A percentile compares a stretch with the other conserved stretches of the same genome.
Conservation (phyloP, 2,113 vertebrate species). For the Phylloscopus trochiloides region DNA sequence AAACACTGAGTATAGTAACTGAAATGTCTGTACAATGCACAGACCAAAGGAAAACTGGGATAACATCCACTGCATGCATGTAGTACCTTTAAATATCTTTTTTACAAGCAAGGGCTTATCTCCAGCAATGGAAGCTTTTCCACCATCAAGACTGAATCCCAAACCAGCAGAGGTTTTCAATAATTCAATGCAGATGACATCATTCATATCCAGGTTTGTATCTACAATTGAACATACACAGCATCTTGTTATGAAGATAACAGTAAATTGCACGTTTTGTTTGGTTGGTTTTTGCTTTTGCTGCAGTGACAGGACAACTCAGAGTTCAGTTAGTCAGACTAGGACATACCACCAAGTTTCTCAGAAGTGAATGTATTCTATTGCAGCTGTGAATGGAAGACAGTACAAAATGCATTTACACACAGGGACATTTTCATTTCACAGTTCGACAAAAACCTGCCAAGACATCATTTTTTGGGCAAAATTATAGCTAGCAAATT, state of each 20-base stretch:
- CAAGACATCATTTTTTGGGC: not conserved
- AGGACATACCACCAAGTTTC: not conserved
- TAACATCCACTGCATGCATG: not conserved
- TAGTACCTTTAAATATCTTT: constrained; percentile 88
- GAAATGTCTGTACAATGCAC: not conserved
- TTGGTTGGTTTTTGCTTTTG: not conserved
- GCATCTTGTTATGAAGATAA: not conserved
- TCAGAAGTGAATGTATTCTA: not conserved
- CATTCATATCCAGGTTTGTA: constrained; percentile 65
- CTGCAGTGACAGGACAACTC: not conserved
- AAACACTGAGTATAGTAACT: not conserved
- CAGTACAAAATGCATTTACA: not conserved
- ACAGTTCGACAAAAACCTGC: not conserved
- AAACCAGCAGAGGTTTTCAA: constrained; percentile 88
- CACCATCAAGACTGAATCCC: constrained; percentile 90
- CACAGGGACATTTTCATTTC: not conserved
- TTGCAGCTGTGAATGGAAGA: not conserved
- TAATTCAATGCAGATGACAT: constrained; percentile 82
- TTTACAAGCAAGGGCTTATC: constrained; percentile 86
- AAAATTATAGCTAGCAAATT: not conserved
- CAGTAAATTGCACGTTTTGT: not conserved
- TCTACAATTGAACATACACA: constrained; percentile 49
- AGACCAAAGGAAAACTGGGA: not conserved
- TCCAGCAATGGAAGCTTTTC: constrained; percentile 80
- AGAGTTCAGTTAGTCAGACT: not conserved